These are phyloP conservation scores for Chelonia mydas DNA, from an alignment of 2,797 vertebrate species.

Conservation along the genomic window DNA sequence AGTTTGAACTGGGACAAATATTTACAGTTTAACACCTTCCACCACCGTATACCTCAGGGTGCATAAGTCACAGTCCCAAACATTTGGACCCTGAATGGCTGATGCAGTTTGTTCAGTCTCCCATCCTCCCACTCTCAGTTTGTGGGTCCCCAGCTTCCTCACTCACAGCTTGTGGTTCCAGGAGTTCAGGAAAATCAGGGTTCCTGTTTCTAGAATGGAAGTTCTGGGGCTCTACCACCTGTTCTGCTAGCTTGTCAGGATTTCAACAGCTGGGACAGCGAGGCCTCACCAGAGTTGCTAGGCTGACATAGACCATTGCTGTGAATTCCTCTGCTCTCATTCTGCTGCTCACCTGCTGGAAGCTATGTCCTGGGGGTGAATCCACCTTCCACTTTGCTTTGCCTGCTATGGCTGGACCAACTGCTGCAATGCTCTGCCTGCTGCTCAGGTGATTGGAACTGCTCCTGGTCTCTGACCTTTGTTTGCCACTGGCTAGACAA, in stretches of 20 bases:
- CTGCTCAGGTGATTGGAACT: neutral
- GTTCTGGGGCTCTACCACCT: neutral
- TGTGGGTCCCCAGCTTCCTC: neutral
- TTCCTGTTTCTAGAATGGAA: neutral
- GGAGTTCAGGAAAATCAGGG: neutral
- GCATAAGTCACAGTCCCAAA: neutral
- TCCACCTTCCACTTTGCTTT: neutral
- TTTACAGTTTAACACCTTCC: neutral
- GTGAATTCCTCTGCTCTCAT: neutral
- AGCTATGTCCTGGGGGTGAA: neutral
- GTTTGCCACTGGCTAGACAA: neutral
- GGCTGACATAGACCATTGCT: neutral
- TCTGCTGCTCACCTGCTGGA: neutral
- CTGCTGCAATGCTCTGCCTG: neutral
- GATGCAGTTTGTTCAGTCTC: neutral
- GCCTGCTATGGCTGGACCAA: neutral
- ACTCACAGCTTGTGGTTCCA: neutral
- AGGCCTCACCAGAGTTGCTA: neutral
- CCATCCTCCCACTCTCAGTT: neutral
- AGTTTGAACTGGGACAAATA: neutral
- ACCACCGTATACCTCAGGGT: neutral
- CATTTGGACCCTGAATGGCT: neutral
- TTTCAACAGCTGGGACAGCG: neutral
- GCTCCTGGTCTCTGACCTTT: neutral
- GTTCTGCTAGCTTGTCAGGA: neutral